These are phyloP conservation scores for Promerops cafer DNA, from an alignment of 2,113 vertebrate genomes.

Conservation along the genomic window DNA sequence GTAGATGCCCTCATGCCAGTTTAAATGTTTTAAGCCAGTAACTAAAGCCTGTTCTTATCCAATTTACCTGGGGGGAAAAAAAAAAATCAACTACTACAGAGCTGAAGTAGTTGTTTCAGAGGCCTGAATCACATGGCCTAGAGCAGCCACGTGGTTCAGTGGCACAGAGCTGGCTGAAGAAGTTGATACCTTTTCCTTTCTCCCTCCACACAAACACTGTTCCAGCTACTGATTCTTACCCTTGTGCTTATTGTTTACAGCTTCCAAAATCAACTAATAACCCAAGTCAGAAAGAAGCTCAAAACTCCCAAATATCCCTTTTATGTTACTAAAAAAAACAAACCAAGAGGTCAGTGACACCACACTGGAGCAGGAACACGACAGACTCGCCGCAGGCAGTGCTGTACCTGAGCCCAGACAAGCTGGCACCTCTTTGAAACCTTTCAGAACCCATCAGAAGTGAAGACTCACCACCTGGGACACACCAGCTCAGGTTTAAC, in stretches of 20 bases:
- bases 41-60: background rate
- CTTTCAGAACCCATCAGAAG: background rate
- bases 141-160: background rate
- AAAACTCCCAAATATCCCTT: background rate
- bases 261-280: background rate
- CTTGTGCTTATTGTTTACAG: background rate
- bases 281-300: background rate
- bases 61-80: background rate
- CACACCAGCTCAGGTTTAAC: background rate
- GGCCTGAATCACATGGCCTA: background rate
- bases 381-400: background rate
- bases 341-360: background rate
- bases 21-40: background rate
- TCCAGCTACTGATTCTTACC: background rate
- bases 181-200: background rate
- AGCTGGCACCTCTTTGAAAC: background rate
- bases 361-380: background rate
- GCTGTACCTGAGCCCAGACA: background rate
- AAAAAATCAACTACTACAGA: background rate
- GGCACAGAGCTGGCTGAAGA: background rate
- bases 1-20: background rate
- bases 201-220: background rate
- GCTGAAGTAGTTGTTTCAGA: background rate
- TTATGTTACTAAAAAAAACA: background rate
- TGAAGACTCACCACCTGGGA: background rate